These are phyloP conservation scores for Lepidocyrtoides sp. DNA, from an alignment of 2,888 invertebrate genomes.

Conservation along the genomic window DNA sequence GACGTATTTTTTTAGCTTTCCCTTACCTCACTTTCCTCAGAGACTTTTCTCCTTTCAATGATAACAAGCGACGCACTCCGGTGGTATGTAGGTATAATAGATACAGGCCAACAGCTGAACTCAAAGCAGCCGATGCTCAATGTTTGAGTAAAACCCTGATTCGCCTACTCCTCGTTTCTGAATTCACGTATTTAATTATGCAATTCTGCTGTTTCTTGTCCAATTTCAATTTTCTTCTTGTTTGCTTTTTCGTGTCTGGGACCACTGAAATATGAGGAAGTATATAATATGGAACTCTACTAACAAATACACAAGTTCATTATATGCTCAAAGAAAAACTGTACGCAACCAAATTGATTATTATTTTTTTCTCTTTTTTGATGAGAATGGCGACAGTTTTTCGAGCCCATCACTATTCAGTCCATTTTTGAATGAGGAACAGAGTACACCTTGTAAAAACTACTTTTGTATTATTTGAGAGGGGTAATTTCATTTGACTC, in stretches of 20 bases:
- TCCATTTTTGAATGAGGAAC: too few relatives aligned
- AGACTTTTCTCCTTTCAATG: neutral
- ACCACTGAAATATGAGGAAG: too few relatives aligned
- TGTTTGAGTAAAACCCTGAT: neutral
- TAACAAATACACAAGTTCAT: too few relatives aligned
- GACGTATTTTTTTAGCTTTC: neutral
- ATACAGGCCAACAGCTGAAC: neutral
- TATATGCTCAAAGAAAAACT: neutral
- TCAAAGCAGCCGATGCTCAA: neutral
- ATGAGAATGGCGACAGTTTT: neutral
- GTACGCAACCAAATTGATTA: neutral
- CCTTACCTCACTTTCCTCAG: neutral
- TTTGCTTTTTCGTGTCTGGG: neutral
- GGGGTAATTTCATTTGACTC: too few relatives aligned
- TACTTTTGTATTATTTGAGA: too few relatives aligned
- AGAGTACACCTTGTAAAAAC: too few relatives aligned
- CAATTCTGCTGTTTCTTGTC: constrained; percentile 1
- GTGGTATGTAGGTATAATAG: too few relatives aligned
- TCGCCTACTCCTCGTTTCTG: neutral
- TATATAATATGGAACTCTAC: too few relatives aligned
- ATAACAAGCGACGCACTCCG: neutral
- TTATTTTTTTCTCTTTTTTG: neutral
- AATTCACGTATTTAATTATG: constrained; percentile 29
- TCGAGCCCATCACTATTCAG: too few relatives aligned
- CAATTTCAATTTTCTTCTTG: constrained; percentile 26